Conservation (phyloP, 2,113 vertebrate species). For the Mastomys coucha region DNA sequence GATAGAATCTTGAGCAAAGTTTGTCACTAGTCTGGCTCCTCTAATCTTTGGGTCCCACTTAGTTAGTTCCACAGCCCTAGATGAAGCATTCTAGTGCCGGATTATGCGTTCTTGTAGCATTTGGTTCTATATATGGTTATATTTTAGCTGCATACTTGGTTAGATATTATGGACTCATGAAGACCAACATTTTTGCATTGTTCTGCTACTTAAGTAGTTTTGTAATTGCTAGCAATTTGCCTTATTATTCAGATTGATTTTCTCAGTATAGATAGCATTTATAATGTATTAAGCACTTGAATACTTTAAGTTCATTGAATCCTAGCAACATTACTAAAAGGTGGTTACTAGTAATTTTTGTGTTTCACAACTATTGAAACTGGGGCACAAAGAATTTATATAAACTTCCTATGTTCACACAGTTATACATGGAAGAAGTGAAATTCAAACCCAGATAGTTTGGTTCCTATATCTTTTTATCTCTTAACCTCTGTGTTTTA, state of each 20-base stretch:
- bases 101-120: constrained; percentile 18
- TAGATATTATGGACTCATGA: background rate
- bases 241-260: background rate
- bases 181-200: constrained; percentile 5
- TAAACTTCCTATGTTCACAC: constrained; percentile 26
- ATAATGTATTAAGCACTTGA: background rate
- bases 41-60: background rate
- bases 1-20: constrained; percentile 5
- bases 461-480: constrained; percentile 16
- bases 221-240: constrained; percentile 22
- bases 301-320: constrained; percentile 36
- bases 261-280: constrained; percentile 46
- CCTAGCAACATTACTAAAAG: background rate
- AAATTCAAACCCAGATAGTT: constrained; percentile 19
- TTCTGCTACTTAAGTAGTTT: constrained; percentile 28
- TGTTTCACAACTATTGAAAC: background rate
- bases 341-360: background rate
- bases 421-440: constrained; percentile 32
- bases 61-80: background rate
- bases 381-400: constrained; percentile 18
- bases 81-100: background rate
- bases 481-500: constrained; percentile 56
- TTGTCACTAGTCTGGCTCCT: background rate
- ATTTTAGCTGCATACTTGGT: constrained; percentile 26
- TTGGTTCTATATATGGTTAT: background rate